Conservation (phyloP, 1,140 invertebrate genomes). For the Leucophenga varia region DNA sequence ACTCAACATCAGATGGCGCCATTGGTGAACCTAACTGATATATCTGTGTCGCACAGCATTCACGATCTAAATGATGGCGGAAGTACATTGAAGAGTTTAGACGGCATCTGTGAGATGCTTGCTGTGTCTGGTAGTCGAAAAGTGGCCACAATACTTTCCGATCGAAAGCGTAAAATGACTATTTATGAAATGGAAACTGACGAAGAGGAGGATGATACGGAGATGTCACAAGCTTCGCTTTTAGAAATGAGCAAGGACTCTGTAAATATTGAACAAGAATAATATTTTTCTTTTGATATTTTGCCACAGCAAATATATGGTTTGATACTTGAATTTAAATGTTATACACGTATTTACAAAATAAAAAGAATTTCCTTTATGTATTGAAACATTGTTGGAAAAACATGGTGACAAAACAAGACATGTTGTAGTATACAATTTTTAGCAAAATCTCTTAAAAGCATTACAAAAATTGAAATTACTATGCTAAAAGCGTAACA, state of each 20-base stretch:
- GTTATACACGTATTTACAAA: too few species aligned
- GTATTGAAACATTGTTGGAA: too few species aligned
- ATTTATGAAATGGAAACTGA: slow-evolving; percentile 91
- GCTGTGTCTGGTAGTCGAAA: slow-evolving; percentile 86
- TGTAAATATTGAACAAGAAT: slow-evolving; percentile 17
- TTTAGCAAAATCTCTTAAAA: too few species aligned
- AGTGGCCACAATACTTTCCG: slow-evolving; percentile 82
- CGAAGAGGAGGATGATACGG: slow-evolving; percentile 82
- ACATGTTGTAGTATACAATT: too few species aligned
- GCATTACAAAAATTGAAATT: too few species aligned
- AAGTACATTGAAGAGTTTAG: slow-evolving; percentile 64
- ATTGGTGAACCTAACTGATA: slow-evolving; percentile 58
- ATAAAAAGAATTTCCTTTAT: too few species aligned
- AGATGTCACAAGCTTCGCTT: slow-evolving; percentile 57
- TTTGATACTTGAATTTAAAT: too few species aligned
- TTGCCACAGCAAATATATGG: too few species aligned
- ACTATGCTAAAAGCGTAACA: too few species aligned
- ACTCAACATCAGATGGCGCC: slow-evolving; percentile 48
- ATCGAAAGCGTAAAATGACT: slow-evolving; percentile 76
- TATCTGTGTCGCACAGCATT: slow-evolving; percentile 58
- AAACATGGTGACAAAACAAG: too few species aligned
- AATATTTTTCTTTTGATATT: too few species aligned
- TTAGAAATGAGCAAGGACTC: slow-evolving; percentile 54
- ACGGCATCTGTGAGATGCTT: slow-evolving; percentile 72
- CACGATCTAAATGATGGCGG: slow-evolving; percentile 58